Evolutionary conservation across 2,797 vertebrate species (phyloP), one percentile per base, ranked within the genome.

Genomic region (Falco peregrinus): DNA sequence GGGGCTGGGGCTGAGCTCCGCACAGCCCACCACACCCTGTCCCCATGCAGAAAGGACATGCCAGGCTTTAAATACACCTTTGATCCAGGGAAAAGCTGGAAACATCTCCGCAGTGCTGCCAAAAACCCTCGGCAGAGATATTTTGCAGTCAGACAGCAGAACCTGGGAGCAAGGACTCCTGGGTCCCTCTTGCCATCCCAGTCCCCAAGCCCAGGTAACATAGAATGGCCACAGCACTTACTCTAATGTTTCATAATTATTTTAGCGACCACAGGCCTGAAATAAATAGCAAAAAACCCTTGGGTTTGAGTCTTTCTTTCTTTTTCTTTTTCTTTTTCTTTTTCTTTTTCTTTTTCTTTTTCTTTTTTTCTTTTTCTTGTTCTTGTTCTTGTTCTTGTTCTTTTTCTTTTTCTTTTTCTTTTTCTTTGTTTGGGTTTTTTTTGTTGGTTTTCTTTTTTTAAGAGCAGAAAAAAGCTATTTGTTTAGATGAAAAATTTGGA

Each of bases 21-120:
- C 4, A 0, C 3, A 2, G 24, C 17, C 59, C 37, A 1, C 2
- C 31, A 61, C 25, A n/a, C 41, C 22, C 54, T 2, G 2, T 45
- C 45, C 54, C 61, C n/a, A 7, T 3, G 6, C 53, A 64, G 35
- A 61, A 19, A 21, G 25, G 35, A 21, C 37, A 25, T 9, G 0
- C 28, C 43, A 47, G 56, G 56, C 24, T 82, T 60, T 35, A 64
- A 69, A 29, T 12, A 6, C 5, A 8, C 2, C 43, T 51, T 70
- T 53, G 70, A 60, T 20, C 8, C 45, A 47, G 83, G 48, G 10
- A 37, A 68, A 87, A 83, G 6, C 13, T 56, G 48, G 41, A 37
- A 70, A 39, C 6, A 45, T 19, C 67, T 47, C 39, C 6, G 0
- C 1, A 4, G 24, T 6, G 4, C 10, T 75, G 41, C 29, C 64